Evolutionary conservation across 53 echinoderm and acorn worm species (phyloP).

Genomic region (Echinarachnius parma): DNA sequence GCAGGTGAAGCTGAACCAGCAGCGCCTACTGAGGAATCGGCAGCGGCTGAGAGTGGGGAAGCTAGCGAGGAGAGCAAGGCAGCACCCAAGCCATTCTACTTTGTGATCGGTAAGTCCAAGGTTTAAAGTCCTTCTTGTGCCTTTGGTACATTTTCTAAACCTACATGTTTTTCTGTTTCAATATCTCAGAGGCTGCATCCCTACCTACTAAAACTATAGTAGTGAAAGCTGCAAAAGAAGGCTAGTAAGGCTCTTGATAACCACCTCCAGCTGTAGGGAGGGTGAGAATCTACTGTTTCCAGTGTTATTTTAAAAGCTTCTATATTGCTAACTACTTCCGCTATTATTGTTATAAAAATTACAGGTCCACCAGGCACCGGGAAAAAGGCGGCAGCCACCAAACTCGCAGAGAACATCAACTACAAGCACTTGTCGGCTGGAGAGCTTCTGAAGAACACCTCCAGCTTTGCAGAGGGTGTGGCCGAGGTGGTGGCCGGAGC

Average conservation of each 20-base stretch:
- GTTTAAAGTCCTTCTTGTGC: no score
- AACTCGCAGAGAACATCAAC: constrained; percentile 47
- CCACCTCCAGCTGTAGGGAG: no score
- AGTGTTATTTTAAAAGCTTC: no score
- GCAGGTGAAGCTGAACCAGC: constrained; percentile 56
- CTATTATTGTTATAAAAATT: no score
- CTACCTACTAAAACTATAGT: no score
- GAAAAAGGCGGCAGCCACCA: constrained; percentile 65
- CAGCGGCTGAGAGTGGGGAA: constrained; percentile 69
- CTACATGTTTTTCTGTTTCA: no score
- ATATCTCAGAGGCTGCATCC: no score
- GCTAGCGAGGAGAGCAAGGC: neutral
- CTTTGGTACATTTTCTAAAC: no score
- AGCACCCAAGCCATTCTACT: constrained; percentile 11
- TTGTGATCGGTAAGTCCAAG: constrained; percentile 21
- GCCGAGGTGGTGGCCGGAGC: constrained; percentile 37
- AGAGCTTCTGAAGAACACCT: constrained; percentile 45
- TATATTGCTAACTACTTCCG: no score
- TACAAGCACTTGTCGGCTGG: constrained; percentile 60
- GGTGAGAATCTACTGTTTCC: no score
- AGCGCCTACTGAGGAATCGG: constrained; percentile 45
- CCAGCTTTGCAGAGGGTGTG: constrained; percentile 27
- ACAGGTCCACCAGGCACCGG: constrained; percentile 72
- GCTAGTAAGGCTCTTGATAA: no score
- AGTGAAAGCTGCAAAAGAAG: no score